Conservation (phyloP, 1,140 invertebrate genomes). For the Lucilia cuprina region DNA sequence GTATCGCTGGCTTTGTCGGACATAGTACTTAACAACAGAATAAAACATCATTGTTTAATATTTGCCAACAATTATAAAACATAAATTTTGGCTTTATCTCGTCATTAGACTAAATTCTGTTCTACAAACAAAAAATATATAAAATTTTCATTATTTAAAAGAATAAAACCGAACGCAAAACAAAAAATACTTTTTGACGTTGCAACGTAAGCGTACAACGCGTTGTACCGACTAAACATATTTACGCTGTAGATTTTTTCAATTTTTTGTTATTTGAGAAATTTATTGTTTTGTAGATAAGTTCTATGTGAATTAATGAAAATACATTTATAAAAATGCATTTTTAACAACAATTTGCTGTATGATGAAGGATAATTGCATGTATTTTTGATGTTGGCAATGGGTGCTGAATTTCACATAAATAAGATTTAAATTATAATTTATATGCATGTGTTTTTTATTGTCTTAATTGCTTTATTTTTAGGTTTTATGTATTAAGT, state of each 20-base stretch:
- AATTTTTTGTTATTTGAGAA: neutral
- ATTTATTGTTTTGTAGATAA: neutral
- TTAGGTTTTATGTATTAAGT: neutral
- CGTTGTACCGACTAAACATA: neutral
- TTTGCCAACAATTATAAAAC: slow-evolving; percentile 33
- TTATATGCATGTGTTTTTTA: neutral
- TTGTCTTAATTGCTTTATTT: slow-evolving; percentile 30
- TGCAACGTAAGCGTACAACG: neutral
- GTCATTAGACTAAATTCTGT: slow-evolving; percentile 50
- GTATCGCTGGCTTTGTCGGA: neutral
- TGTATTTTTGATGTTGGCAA: neutral
- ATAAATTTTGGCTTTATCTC: slow-evolving; percentile 51
- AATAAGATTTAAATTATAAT: slow-evolving; percentile 14
- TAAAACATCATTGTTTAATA: neutral
- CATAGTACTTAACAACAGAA: neutral
- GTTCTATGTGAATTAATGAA: neutral
- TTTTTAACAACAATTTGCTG: neutral
- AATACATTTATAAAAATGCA: neutral
- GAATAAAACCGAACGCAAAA: neutral
- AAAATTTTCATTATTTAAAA: neutral
- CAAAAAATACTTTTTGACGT: neutral
- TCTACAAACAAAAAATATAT: neutral
- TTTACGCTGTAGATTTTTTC: no score
- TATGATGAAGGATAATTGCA: neutral
- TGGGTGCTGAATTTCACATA: neutral